Base-by-base conservation (phyloP, 2,113 vertebrate genomes). In the Campylomormyrus numenius region DNA sequence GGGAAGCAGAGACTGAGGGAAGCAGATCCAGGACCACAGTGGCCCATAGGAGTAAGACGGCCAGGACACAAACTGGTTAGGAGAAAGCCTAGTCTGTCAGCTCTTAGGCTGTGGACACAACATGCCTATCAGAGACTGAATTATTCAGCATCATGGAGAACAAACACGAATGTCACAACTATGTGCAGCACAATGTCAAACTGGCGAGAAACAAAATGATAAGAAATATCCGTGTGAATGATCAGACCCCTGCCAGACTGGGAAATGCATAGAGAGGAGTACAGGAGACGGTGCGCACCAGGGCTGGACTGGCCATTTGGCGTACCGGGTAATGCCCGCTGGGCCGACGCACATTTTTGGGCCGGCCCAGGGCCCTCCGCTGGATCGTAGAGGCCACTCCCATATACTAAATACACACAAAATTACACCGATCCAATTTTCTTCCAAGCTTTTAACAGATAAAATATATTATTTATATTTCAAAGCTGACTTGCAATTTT, bases 391-490 rank as follows among this genome's bases (percentile, higher is more conserved):
- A 39, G 39, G 39, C 39, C 0, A 0, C 39, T 39, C 39, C 39
- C 39, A 39, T 3, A 39, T 3, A 39, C 39, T 39, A 39, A 39
- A 39, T 39, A 39, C 39, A 39, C 39, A 39, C 39, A 39, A 3
- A 39, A 39, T 39, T 3, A 39, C 3, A 39, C 3, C 0, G 0
- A 0, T 39, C 2, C 0, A 39, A 39, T 3, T 3, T 39, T 39
- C 3, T 3, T 0, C 3, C 3, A 39, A 39, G 39, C 39, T 2
- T 0, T 39, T 39, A 0, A 39, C 39, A 0, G 39, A 0, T 39
- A 3, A 3, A 39, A 39, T 3, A 3, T 39, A 39, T 35, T 2
- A 39, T 39, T 39, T 2, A 35, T 35, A 35, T 35, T 35, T 35
- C 1, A 35, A 35, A 2, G 1, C 35, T 35, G 35, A 35, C 35